Evolutionary conservation across 64 coral and sea anemone species (phyloP), one percentile per base, ranked within the genome.

Genomic region (Pachyseris speciosa): DNA sequence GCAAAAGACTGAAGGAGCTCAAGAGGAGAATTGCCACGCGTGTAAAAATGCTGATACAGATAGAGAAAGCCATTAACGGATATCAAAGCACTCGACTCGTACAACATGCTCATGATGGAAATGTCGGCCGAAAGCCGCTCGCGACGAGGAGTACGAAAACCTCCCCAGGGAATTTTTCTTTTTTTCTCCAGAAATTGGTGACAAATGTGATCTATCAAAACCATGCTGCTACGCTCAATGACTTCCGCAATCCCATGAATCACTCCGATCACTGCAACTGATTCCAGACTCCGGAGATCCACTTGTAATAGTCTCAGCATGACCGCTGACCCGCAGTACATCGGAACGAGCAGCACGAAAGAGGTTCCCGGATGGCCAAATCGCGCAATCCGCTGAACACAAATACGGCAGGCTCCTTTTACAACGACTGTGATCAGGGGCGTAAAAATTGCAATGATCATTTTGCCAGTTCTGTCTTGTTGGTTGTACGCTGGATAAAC

Each of bases 81-180:
- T 8, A 67, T 67, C 34, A 67, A 11, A 67, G 11, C 64, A 67
- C n/a, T n/a, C n/a, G n/a, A n/a, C n/a, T n/a, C n/a, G n/a, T n/a
- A n/a, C n/a, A n/a, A n/a, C n/a, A n/a, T 67, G 30, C 64, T 67
- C 64, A 67, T 33, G 30, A 67, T 67, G 64, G 19, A 15, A 67
- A 67, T 67, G 15, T 67, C 64, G 11, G 64, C 64, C 19, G 28
- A 26, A 9, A 67, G 64, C 34, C 64, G 9, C 64, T n/a, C n/a
- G n/a, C n/a, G n/a, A n/a, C n/a, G n/a, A n/a, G n/a, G n/a, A n/a
- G n/a, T n/a, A n/a, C n/a, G 64, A 31, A 67, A 67, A 7, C 64
- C 64, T 67, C 64, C 64, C 64, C 64, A 67, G 11, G 64, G 64
- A 67, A 67, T 31, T 32, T 32, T 67, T 16, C 64, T 67, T 32